Percentiles rank a stretch among this genome's conserved stretches.
Evolutionary conservation across 2,113 vertebrate genomes (phyloP).

Genomic region (Nibea coibor): DNA sequence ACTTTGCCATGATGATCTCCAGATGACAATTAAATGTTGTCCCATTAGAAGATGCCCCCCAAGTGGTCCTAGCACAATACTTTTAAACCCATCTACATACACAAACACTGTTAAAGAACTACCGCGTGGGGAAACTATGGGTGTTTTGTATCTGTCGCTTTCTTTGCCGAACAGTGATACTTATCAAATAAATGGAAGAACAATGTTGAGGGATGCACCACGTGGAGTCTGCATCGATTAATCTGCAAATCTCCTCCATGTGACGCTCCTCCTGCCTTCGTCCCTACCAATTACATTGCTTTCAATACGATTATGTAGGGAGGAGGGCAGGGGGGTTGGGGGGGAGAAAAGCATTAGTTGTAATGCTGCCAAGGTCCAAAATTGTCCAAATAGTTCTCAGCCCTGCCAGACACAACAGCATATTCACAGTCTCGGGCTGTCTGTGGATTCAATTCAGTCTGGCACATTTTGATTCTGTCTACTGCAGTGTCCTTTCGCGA

Average conservation of each 20-base stretch:
- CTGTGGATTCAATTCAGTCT: constrained; percentile 44
- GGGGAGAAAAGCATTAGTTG: constrained; percentile 47
- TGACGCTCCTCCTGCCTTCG: constrained; percentile 50
- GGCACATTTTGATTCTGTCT: constrained; percentile 28
- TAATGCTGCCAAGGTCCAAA: constrained; percentile 52
- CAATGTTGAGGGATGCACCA: constrained; percentile 23
- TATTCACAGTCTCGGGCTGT: constrained; percentile 52
- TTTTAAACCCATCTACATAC: background rate
- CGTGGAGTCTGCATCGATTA: constrained; percentile 44
- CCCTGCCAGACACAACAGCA: constrained; percentile 67
- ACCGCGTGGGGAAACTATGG: background rate
- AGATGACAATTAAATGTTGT: too few relatives aligned
- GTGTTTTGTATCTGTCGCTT: constrained; percentile 30
- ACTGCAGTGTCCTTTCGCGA: constrained; percentile 25
- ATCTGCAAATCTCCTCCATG: constrained; percentile 73
- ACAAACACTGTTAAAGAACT: background rate
- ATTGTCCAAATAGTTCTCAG: constrained; percentile 72
- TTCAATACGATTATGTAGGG: constrained; percentile 54
- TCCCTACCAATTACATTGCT: constrained; percentile 39
- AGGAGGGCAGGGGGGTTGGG: background rate
- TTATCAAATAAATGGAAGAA: constrained; percentile 41
- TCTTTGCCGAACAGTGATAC: constrained; percentile 33
- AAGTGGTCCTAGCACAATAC: background rate
- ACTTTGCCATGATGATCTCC: too few relatives aligned
- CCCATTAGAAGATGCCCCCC: background rate